Evolutionary conservation across 2,797 vertebrate species (phyloP), one percentile per base, ranked within the genome.

Genomic region (Amblyopsis hoosieri): DNA sequence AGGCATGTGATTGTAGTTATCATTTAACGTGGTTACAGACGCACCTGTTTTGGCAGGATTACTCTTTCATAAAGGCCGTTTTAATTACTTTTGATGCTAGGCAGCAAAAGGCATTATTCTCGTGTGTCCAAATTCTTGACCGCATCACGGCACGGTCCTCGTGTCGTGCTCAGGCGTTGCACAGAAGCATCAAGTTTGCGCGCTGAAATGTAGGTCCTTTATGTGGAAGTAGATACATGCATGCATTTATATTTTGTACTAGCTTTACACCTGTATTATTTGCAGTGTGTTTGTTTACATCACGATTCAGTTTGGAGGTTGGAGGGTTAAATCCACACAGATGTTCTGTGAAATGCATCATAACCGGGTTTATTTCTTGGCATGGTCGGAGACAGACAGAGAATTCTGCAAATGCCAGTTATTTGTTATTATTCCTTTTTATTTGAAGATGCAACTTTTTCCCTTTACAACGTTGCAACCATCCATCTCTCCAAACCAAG

Each of bases 311-410:
- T 4, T 2, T 5, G 9, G 29, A 49, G 60, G 29, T 57, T 57
- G 60, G 13, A 3, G 49, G 29, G 47, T 9, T n/a, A 60, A 53
- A 65, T 74, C 66, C 67, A 23, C 54, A 62, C 79, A 79, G 62
- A 45, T 78, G 78, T 75, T 79, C 3, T 6, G 23, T 68, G 60
- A 59, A 49, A 64, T 57, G 56, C 9, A 8, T 8, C 37, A 66
- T n/a, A 12, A 60, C 55, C 54, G 12, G 2, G 33, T 57, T 13
- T 42, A 3, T 7, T 7, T 42, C 9, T 42, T 42, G 37, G 7
- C 37, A 42, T 42, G 37, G 8, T 10, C 37, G 37, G 37, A 2
- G 9, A 9, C 7, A 42, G 37, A 42, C 37, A 42, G 37, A 42
- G 1, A 9, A 42, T 42, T 42, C 37, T 42, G 8, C 37, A 7